Base-by-base conservation (phyloP, 1,140 invertebrate species). In the Drosophila carrolli region DNA sequence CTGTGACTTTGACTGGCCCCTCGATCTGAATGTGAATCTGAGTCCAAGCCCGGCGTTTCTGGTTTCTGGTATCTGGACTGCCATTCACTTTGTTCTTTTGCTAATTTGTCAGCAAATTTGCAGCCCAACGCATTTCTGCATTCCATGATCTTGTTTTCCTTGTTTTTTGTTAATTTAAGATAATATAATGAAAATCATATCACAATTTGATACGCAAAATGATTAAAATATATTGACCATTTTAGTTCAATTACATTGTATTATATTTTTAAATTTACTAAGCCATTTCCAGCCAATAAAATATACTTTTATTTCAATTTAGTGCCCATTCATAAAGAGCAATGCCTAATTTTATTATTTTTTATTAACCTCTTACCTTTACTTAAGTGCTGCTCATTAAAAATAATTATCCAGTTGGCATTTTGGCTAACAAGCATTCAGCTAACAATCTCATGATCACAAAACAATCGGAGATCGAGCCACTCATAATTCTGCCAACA, bases 101-200 rank as follows among this genome's bases (percentile, higher is more conserved):
- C 80, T 84, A 84, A 91, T 91, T 88, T 91, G 88, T 88, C 80
- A 79, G 11, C 51, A 61, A 81, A 71, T 90, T 78, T 66, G 47
- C 46, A 73, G 47, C 55, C 56, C 51, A 70, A 50, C 43, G 70
- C 75, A 81, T 62, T 62, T 55, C 71, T 60, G 62, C 74, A 78
- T 75, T 51, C 40, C 43, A 32, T 32, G 7, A 32, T 8, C 29
- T 32, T 32, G 29, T 32, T 7, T 32, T 32, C 29, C 29, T 32
- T 32, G 29, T 32, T 32, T 32, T 1, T 32, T 32, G 19, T 23
- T 23, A 23, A 23, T 23, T 23, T 3, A 23, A 23, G 23, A 23
- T 23, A 23, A 23, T 32, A 8, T 32, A 8, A 8, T 7, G 6
- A 32, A 32, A 32, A 32, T 8, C 29, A 7, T 1, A 7, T 8